These are phyloP conservation scores for Bacillus rossius DNA, from an alignment of 1,140 invertebrate species.

Conservation along the genomic window DNA sequence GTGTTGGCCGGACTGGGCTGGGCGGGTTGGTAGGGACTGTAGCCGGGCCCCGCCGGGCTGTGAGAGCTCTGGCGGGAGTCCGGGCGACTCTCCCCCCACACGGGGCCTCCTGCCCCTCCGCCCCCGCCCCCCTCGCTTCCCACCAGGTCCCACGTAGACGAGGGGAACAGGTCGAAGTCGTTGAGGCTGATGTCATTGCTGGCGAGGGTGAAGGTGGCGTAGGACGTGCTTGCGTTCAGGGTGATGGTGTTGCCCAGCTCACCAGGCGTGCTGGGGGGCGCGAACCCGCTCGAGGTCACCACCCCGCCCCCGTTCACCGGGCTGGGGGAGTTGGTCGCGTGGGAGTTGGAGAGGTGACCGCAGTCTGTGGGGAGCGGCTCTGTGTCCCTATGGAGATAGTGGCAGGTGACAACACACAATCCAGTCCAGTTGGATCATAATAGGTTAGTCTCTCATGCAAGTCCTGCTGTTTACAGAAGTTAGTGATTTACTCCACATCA, in stretches of 20 bases:
- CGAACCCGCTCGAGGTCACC: constrained; percentile 1
- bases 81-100: constrained; percentile 39
- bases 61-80: constrained; percentile 53
- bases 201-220: constrained; percentile 37
- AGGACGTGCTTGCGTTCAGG: constrained; percentile 27
- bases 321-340: constrained; percentile 9
- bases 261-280: constrained; percentile 30
- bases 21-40: constrained; percentile 41
- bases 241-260: constrained; percentile 33
- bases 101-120: constrained; percentile 29
- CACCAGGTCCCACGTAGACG: constrained; percentile 49
- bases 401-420: constrained; percentile 20
- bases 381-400: constrained; percentile 39
- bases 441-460: not conserved
- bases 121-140: constrained; percentile 18
- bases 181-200: constrained; percentile 20
- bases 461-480: too few relatives aligned
- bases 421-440: not conserved
- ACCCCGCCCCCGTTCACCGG: constrained; percentile 1
- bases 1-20: constrained; percentile 46
- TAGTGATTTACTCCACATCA: too few relatives aligned
- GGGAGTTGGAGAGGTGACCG: constrained; percentile 13
- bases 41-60: constrained; percentile 46
- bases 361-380: constrained; percentile 42
- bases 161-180: constrained; percentile 53